These are phyloP conservation scores for Tiphia femorata DNA, from an alignment of 2,888 invertebrate genomes.

Conservation along the genomic window DNA sequence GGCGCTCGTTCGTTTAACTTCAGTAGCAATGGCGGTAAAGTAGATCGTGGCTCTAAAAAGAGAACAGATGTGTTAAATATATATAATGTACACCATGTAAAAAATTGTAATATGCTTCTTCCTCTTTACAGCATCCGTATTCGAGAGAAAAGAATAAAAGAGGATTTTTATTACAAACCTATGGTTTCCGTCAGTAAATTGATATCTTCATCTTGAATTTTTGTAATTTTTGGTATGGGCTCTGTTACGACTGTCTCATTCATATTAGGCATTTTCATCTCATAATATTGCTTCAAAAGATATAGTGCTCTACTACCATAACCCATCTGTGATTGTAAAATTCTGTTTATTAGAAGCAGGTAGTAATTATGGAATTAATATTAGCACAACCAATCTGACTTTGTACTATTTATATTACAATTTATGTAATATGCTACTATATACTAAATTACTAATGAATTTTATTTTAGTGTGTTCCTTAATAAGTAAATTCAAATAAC, in stretches of 20 bases:
- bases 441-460: not conserved
- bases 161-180: conserved; percentile 63
- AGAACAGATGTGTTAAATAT: too few relatives aligned
- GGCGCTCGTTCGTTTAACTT: conserved; percentile 87
- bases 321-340: conserved; percentile 93
- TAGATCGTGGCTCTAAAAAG: conserved; percentile 76
- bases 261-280: conserved; percentile 81
- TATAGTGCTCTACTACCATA: conserved; percentile 92
- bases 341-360: too few relatives aligned
- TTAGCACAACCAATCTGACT: too few relatives aligned
- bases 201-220: conserved; percentile 73
- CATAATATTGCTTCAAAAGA: conserved; percentile 90
- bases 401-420: not conserved
- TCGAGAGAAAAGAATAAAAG: too few relatives aligned
- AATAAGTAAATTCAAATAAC: conserved; percentile 40
- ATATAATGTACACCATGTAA: not conserved
- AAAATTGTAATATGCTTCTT: not conserved
- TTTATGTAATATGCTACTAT: not conserved
- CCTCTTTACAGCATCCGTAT: too few relatives aligned
- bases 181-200: conserved; percentile 80
- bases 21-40: conserved; percentile 89
- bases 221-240: conserved; percentile 69
- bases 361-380: too few relatives aligned
- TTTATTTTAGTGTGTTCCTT: too few relatives aligned
- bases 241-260: conserved; percentile 71